Conservation (phyloP, 2,113 vertebrate species). For the Serilophus lunatus region DNA sequence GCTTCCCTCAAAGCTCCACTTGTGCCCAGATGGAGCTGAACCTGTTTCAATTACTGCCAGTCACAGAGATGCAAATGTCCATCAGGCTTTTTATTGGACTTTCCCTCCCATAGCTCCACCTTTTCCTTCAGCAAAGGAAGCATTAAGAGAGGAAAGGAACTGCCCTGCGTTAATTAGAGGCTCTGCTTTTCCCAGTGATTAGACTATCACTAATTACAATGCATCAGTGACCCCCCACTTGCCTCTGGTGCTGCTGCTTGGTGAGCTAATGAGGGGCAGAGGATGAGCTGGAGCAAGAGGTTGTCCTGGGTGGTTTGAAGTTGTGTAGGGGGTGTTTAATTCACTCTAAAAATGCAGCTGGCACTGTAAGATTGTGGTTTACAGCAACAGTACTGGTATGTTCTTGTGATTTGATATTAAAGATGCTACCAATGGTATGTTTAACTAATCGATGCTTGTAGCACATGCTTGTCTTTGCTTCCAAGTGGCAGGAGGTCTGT, state of each 20-base stretch:
- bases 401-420: neutral
- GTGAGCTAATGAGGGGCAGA: slow-evolving; percentile 54
- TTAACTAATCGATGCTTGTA: neutral
- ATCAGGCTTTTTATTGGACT: neutral
- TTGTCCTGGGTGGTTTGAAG: neutral
- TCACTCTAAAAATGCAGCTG: neutral
- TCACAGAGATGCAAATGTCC: neutral
- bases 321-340: neutral
- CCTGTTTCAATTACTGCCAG: neutral
- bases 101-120: neutral
- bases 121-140: neutral
- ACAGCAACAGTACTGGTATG: neutral
- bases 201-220: slow-evolving; percentile 36
- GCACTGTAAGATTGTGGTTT: neutral
- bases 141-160: neutral
- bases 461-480: neutral
- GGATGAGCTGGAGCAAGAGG: neutral
- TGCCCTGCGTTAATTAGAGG: slow-evolving; percentile 22
- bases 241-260: neutral
- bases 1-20: neutral
- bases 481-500: neutral
- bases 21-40: neutral
- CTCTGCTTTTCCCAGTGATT: neutral
- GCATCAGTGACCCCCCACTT: neutral
- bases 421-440: neutral